Percentiles rank a stretch among this genome's conserved stretches.
Evolutionary conservation across 2,797 vertebrate genomes (phyloP).

Genomic region (Rhincodon typus): DNA sequence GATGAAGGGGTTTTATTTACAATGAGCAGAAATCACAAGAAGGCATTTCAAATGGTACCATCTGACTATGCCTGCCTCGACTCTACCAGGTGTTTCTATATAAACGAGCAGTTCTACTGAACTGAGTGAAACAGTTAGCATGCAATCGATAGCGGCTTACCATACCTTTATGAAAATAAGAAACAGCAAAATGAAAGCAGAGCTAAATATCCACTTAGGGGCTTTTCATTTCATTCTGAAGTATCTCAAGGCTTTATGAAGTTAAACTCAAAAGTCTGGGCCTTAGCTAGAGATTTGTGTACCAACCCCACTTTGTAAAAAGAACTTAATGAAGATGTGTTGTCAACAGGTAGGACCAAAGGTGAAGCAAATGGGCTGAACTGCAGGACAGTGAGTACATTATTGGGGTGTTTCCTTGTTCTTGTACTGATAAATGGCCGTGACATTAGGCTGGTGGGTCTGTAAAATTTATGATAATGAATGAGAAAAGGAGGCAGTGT

Average conservation of each 20-base stretch:
- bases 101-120: neutral
- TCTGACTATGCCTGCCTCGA: neutral
- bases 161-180: neutral
- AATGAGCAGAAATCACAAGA: neutral
- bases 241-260: neutral
- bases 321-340: neutral
- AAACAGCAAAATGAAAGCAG: neutral
- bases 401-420: neutral
- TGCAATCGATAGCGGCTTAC: neutral
- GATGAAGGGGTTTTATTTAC: neutral
- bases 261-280: neutral
- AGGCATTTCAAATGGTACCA: neutral
- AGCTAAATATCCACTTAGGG: neutral
- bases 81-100: neutral
- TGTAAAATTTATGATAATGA: neutral
- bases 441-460: neutral
- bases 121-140: neutral
- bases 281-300: neutral
- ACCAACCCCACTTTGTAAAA: neutral
- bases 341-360: neutral
- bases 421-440: neutral
- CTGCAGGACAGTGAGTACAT: neutral
- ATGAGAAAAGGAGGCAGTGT: neutral
- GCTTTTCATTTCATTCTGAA: neutral
- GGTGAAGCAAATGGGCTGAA: neutral